Percentiles rank a stretch among this genome's conserved stretches.
These are phyloP conservation scores for Psococerastis gibbosa DNA, from an alignment of 2,888 invertebrate species.

Conservation along the genomic window DNA sequence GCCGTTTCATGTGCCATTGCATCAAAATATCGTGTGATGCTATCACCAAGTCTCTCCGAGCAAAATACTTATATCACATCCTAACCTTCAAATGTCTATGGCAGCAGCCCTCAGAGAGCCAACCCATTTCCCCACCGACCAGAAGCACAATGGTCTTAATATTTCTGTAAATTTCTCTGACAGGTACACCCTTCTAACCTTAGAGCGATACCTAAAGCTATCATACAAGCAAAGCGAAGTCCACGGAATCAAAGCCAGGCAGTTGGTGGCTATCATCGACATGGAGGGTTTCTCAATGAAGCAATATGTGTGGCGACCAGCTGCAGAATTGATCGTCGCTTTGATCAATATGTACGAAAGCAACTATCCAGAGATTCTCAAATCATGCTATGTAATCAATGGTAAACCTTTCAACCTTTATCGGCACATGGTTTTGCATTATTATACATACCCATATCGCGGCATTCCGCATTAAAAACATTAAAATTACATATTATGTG, in stretches of 20 bases:
- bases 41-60: too few species aligned
- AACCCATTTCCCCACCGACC: too few species aligned
- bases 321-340: slow-evolving; percentile 60
- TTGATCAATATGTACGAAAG: slow-evolving; percentile 74
- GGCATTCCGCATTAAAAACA: slow-evolving; percentile 6
- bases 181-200: too few species aligned
- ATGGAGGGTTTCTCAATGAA: slow-evolving; percentile 57
- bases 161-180: too few species aligned
- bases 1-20: too few species aligned
- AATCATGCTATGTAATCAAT: slow-evolving; percentile 69
- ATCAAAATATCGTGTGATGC: too few species aligned
- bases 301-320: slow-evolving; percentile 75
- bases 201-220: slow-evolving; percentile 44
- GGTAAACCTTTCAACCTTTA: slow-evolving; percentile 32
- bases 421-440: slow-evolving; percentile 2
- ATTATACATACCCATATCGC: slow-evolving; percentile 8
- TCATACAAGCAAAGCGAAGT: slow-evolving; percentile 39
- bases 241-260: slow-evolving; percentile 41
- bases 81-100: too few species aligned
- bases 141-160: too few species aligned
- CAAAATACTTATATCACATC: too few species aligned
- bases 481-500: slow-evolving; percentile 7
- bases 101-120: too few species aligned
- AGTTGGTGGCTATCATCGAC: slow-evolving; percentile 54
- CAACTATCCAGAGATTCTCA: slow-evolving; percentile 82